Evolutionary conservation across 2,797 vertebrate species (phyloP).

Genomic region (Lepus townsendii): DNA sequence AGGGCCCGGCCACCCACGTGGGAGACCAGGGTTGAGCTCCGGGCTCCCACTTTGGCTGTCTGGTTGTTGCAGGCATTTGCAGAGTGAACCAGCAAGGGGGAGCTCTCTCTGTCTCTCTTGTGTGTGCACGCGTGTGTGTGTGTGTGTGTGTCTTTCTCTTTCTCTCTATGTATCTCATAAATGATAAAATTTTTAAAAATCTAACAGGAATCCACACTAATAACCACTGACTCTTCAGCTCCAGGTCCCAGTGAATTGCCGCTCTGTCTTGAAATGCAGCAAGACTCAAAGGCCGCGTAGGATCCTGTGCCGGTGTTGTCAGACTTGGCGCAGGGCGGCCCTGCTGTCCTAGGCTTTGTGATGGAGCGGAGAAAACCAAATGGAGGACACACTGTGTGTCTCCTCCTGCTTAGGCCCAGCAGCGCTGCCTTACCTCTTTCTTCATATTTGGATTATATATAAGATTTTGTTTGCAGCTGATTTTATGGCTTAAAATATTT

Average conservation of each 20-base stretch:
- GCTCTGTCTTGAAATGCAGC: background rate
- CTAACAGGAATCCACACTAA: background rate
- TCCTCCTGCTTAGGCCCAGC: background rate
- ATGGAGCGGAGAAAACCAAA: background rate
- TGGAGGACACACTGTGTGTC: background rate
- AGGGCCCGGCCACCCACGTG: no score
- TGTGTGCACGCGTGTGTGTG: no score
- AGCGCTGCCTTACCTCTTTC: background rate
- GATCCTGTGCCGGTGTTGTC: background rate
- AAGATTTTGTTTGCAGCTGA: background rate
- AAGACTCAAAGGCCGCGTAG: background rate
- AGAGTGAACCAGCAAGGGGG: no score
- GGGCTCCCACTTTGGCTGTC: no score
- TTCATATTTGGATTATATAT: background rate
- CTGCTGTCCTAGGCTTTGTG: background rate
- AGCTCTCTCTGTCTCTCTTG: no score
- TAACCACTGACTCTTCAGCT: background rate
- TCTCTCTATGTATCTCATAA: no score
- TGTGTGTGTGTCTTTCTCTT: no score
- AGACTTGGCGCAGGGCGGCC: background rate
- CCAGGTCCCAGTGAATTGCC: background rate
- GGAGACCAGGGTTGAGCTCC: no score
- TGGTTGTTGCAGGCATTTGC: no score
- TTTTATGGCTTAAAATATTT: constrained; percentile 1
- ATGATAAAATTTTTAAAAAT: background rate